Percentiles rank a stretch among this genome's conserved stretches.
Evolutionary conservation across 2,113 vertebrate genomes (phyloP).

Genomic region (Sardina pilchardus): DNA sequence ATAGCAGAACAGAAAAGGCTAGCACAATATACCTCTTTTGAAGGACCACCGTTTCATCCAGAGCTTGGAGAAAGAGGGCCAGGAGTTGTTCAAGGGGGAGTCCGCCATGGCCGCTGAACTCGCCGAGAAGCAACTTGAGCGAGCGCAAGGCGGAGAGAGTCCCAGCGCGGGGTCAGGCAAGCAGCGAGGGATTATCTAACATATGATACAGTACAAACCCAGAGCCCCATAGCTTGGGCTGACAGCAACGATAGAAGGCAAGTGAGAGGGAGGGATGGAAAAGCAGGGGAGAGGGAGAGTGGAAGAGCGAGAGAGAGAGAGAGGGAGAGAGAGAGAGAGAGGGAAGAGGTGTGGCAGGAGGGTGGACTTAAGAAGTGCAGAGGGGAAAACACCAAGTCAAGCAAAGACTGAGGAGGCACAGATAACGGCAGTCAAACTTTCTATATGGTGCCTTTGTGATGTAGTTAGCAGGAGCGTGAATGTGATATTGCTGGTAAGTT

Average conservation of each 20-base stretch:
- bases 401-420: neutral
- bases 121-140: conserved; percentile 44
- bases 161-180: conserved; percentile 33
- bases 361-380: neutral
- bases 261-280: neutral
- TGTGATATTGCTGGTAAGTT: neutral
- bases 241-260: conserved; percentile 49
- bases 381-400: neutral
- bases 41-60: conserved; percentile 96
- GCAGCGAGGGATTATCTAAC: conserved; percentile 31
- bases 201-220: conserved; percentile 41
- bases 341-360: neutral
- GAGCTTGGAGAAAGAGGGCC: conserved; percentile 92
- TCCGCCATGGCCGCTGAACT: conserved; percentile 77
- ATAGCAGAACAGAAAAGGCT: neutral
- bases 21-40: conserved; percentile 83
- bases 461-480: neutral
- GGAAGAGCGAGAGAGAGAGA: conserved; percentile 13
- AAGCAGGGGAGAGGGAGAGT: neutral
- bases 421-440: neutral
- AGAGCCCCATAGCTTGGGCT: conserved; percentile 52
- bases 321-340: conserved; percentile 22
- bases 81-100: conserved; percentile 91
- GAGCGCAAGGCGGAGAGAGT: neutral
- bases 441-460: neutral